Base-by-base conservation (phyloP, 2,113 vertebrate genomes). In the Forbesichthys agassizii region DNA sequence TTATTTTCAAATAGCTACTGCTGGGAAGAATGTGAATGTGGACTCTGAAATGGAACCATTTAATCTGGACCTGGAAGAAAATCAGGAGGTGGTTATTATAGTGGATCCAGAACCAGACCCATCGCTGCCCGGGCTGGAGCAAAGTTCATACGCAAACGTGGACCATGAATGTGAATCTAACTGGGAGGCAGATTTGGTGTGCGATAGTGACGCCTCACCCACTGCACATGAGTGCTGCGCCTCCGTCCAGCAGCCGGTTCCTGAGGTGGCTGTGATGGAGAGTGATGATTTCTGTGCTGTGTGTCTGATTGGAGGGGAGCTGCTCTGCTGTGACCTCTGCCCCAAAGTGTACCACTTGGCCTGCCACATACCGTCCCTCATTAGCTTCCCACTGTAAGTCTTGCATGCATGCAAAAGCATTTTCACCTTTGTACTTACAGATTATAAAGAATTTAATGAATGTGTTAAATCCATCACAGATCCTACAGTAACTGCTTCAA, bases 261-360 rank as follows among this genome's bases (percentile, higher is more conserved):
- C 68, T 53, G 81, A 9, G 69, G 13, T 56, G 51, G 67, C 63
- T 42, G 76, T 82, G 69, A 92, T 91, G 74, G 95, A 98, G 84
- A 97, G 96, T 3, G 96, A 98, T 52, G 96, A 98, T 73, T 98
- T 96, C 84, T 98, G 96, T 59, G 96, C 94, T 0, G 96, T 95
- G 52, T 98, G 96, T 80, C 92, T 95, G 68, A 95, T 96, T 0
- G 96, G 96, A 13, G 96, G 96, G 52, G 95, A 97, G 14, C 77
- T 98, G 67, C 83, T 98, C 54, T 98, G 96, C 84, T 98, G 96
- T 65, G 96, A 98, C 80, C 89, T 75, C 76, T 98, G 96, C 62
- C 96, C 96, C 12, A 98, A 98, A 84, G 96, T 98, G 47, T 98
- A 91, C 83, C 96, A 98, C 75, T 86, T 97, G 57, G 87, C 88